A percentile compares a stretch with the other conserved stretches of the same genome.
Evolutionary conservation across 2,113 vertebrate species (phyloP).

Genomic region (Rattus rattus): DNA sequence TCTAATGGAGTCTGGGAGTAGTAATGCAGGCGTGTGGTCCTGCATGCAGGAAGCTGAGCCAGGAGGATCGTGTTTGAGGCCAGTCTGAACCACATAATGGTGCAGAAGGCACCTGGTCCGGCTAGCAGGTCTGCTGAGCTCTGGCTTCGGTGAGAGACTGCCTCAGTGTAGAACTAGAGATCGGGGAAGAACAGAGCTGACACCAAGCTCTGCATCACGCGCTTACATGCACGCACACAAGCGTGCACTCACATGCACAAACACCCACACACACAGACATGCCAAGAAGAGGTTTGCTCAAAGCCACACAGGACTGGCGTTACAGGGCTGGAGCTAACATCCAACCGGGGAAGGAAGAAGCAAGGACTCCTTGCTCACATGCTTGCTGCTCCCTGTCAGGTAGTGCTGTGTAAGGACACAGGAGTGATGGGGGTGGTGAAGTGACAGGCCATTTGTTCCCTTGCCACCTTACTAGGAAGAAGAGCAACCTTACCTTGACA

Average conservation of each 20-base stretch:
- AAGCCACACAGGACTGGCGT: background rate
- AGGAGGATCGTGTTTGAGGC: background rate
- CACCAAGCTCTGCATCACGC: background rate
- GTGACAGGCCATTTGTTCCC: background rate
- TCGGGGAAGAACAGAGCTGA: background rate
- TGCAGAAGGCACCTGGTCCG: too few species aligned
- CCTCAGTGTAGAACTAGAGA: background rate
- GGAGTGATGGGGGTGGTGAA: background rate
- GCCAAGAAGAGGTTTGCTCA: constrained; percentile 1
- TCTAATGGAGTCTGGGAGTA: background rate
- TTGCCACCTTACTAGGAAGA: background rate
- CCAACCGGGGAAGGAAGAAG: constrained; percentile 20
- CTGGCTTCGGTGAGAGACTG: background rate
- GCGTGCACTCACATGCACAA: background rate
- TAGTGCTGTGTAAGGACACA: background rate
- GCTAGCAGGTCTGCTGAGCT: background rate
- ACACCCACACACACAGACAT: background rate
- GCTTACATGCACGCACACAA: background rate
- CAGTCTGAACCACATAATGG: background rate
- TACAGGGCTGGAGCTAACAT: constrained; percentile 9
- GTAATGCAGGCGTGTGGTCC: background rate
- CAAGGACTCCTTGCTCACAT: background rate
- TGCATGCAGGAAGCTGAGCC: background rate
- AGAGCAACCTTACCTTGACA: constrained; percentile 85
- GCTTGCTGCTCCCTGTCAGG: constrained; percentile 3